Evolutionary conservation across 2,797 vertebrate species (phyloP), one percentile per base, ranked within the genome.

Genomic region (Pseudochirops cupreus): DNA sequence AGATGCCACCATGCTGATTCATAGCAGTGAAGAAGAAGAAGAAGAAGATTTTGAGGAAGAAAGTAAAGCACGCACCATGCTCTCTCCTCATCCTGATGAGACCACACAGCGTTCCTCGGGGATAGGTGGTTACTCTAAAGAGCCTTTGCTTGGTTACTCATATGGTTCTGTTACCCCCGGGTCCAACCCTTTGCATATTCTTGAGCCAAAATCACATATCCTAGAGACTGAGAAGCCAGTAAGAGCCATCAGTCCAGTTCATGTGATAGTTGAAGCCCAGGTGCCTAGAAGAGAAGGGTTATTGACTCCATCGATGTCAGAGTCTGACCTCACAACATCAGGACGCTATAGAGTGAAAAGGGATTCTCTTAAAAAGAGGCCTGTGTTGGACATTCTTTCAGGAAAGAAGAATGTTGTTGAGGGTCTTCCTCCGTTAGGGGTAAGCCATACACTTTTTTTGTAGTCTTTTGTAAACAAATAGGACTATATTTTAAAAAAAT

Each of bases 1-100:
- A 0, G 99, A 99, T 28, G 99, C 99, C 95, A 99, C 99, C 92
- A 99, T 99, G 99, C 98, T 99, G 96, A 99, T 99, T 93, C 99
- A 99, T 97, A 99, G 99, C 96, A 99, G 99, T 0, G 99, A 99
- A 24, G 99, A 99, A 74, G 99, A 99, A 46, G 99, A 99, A 93
- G 99, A 99, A 93, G 67, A 67, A 91, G 99, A 99, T 96, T 99
- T 98, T 90, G 99, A 99, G 74, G 99, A 99, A 10, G 99, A 99
- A 1, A 95, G 97, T 6, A 99, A 98, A 6, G 97, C 98, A 5
- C 98, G 97, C 96, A 98, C 99, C 0, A 98, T 99, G 0, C 97
- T 98, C n/a, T 58, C 98, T 2, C 97, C 96, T 1, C 96, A 97
- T 52, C 94, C 96, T n/a, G 97, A 97, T 46, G 98, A 97, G 94